Evolutionary conservation across 92 coral and sea anemone species (phyloP).

Genomic region (Porites evermanni): DNA sequence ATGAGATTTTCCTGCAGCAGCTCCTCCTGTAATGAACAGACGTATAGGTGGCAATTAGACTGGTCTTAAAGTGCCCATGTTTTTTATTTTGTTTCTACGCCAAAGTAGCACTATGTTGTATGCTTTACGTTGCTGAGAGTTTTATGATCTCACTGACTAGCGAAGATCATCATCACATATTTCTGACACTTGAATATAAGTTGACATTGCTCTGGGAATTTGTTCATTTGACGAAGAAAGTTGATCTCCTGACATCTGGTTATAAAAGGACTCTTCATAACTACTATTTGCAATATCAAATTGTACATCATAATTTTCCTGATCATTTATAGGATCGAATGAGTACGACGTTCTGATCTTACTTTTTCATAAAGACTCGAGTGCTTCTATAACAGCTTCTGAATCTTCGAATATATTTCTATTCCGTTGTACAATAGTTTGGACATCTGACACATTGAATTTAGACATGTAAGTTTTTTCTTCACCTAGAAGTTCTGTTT

Average conservation of each 20-base stretch:
- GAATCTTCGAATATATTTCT: slow-evolving; percentile 66
- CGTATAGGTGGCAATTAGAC: slow-evolving; percentile 38
- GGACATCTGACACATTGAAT: slow-evolving; percentile 63
- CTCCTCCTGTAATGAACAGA: slow-evolving; percentile 69
- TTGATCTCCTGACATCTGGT: slow-evolving; percentile 51
- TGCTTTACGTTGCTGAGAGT: slow-evolving; percentile 46
- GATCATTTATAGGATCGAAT: slow-evolving; percentile 71
- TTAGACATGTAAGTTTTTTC: slow-evolving; percentile 73
- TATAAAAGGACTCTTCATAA: slow-evolving; percentile 46
- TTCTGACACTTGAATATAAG: slow-evolving; percentile 46
- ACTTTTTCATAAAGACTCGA: slow-evolving; percentile 63
- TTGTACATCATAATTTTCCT: slow-evolving; percentile 63
- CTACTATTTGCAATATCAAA: slow-evolving; percentile 27
- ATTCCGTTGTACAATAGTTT: slow-evolving; percentile 57
- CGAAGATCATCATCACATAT: slow-evolving; percentile 65
- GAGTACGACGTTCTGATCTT: slow-evolving; percentile 39
- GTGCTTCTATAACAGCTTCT: slow-evolving; percentile 67
- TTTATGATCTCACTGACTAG: slow-evolving; percentile 57
- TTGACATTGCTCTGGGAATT: background rate
- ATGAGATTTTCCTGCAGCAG: slow-evolving; percentile 57
- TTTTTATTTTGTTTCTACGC: slow-evolving; percentile 69
- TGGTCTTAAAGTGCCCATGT: slow-evolving; percentile 39
- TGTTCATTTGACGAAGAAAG: slow-evolving; percentile 5
- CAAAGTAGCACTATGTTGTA: slow-evolving; percentile 53
- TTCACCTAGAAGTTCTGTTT: slow-evolving; percentile 52